Conservation (phyloP, 2,888 invertebrate species). For the Desoria tigrina region DNA sequence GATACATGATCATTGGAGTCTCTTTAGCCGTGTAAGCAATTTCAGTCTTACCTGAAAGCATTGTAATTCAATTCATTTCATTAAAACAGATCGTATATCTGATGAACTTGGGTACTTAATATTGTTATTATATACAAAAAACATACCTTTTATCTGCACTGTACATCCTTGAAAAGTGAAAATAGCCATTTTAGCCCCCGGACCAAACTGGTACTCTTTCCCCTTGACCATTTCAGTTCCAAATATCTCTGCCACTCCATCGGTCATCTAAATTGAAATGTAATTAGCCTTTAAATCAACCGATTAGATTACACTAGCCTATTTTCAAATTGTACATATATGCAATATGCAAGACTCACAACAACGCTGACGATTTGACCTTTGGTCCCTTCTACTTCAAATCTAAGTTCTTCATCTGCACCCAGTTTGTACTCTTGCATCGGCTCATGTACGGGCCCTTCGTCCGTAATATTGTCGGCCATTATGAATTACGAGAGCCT, state of each 20-base stretch:
- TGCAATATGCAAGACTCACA: conserved; percentile 60
- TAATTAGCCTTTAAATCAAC: too few relatives aligned
- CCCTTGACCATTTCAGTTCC: conserved; percentile 93
- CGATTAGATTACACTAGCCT: too few relatives aligned
- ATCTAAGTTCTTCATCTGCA: conserved; percentile 84
- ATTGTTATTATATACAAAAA: neutral
- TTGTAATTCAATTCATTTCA: conserved; percentile 3
- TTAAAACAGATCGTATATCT: neutral
- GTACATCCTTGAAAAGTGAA: conserved; percentile 95
- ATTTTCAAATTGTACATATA: too few relatives aligned
- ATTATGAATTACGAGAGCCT: conserved; percentile 20
- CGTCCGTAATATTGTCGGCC: conserved; percentile 37
- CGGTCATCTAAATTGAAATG: conserved; percentile 67
- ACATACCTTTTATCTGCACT: conserved; percentile 73
- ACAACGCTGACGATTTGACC: conserved; percentile 78
- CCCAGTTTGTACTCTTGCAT: conserved; percentile 78
- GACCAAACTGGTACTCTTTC: conserved; percentile 83
- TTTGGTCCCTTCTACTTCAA: conserved; percentile 82
- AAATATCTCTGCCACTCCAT: conserved; percentile 92
- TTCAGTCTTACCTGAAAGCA: conserved; percentile 72
- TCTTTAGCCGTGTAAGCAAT: conserved; percentile 93
- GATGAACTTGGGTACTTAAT: too few relatives aligned
- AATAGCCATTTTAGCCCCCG: conserved; percentile 91
- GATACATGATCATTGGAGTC: conserved; percentile 93
- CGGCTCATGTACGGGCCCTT: conserved; percentile 26